phyloP scores from a whole-genome alignment of 2,113 vertebrate species.

The Nothoprocta perdicaria region DNA sequence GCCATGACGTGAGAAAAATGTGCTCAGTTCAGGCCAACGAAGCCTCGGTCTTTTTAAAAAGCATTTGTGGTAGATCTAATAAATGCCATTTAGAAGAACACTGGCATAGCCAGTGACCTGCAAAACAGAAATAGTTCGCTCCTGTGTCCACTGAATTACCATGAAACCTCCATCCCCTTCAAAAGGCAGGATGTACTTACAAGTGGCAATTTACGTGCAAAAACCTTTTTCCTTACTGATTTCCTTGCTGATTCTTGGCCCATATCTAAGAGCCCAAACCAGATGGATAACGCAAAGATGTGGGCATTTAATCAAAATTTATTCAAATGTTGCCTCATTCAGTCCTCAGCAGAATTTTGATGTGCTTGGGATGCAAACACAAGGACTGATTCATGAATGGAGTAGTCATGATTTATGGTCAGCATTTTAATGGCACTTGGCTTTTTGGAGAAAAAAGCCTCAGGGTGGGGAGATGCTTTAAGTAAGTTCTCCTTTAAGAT shows the following conservation, averaged over 20 bases:
- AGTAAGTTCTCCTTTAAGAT: neutral
- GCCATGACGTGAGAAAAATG: neutral
- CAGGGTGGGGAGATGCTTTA: neutral
- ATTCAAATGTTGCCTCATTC: neutral
- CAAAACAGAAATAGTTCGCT: neutral
- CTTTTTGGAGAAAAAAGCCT: neutral
- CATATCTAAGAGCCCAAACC: rapidly evolving
- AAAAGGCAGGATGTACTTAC: neutral
- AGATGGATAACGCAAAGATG: neutral
- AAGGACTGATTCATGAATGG: neutral
- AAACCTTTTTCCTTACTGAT: neutral
- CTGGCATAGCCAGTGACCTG: neutral
- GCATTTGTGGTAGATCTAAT: neutral
- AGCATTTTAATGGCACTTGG: neutral
- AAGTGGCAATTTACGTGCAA: neutral
- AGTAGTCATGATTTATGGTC: neutral
- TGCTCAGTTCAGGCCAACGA: neutral
- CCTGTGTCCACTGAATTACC: neutral
- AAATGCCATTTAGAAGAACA: neutral
- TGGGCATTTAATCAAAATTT: neutral
- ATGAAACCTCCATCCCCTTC: no score
- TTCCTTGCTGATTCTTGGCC: neutral
- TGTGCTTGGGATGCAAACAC: neutral
- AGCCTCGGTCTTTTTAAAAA: neutral
- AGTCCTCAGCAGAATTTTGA: neutral